Base-by-base conservation (phyloP, 2,113 vertebrate species). In the Hydrochoerus hydrochaeris region DNA sequence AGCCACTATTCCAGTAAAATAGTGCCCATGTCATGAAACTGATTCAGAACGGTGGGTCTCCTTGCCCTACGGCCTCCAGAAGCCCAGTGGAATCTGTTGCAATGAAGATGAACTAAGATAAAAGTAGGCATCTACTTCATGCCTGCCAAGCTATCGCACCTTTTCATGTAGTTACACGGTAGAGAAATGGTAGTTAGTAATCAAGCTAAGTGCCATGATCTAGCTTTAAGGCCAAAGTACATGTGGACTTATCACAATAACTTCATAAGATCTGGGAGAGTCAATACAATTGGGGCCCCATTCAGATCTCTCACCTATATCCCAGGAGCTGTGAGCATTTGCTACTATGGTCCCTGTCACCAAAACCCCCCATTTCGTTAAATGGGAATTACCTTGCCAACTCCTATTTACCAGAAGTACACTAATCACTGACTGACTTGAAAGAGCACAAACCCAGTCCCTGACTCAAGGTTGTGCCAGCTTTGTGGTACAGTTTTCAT, bases 1-100 rank as follows among this genome's bases (percentile, higher is more conserved):
- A 95, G 69, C 22, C 65, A 90, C 84, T 24, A 95, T 88, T 77
- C 87, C 63, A 77, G 46, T 87, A 91, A 97, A 97, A 73, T 69
- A 90, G 93, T 84, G 71, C 10, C 60, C 41, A 32, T 6, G 26
- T 71, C 90, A 94, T 71, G 28, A 65, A 95, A 88, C 30, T 58
- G 81, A 93, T 82, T 93, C 35, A 49, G 75, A 19, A 54, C 4
- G n/a, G 11, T 62, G 60, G n/a, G 24, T 85, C 20, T 77, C 73
- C n/a, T 32, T 67, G 81, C 35, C 16, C 20, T 88, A 89, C 63
- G 62, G 80, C n/a, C 35, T 67, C 5, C 14, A 9, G 78, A 77
- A 78, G 44, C 13, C 80, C 62, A 84, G 52, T 26, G 41, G 46
- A 81, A 73, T 78, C 57, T 82, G 30, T 93, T 75, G 54, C 2